Evolutionary conservation across 2,888 invertebrate species (phyloP).

Genomic region (Corythucha ciliata): DNA sequence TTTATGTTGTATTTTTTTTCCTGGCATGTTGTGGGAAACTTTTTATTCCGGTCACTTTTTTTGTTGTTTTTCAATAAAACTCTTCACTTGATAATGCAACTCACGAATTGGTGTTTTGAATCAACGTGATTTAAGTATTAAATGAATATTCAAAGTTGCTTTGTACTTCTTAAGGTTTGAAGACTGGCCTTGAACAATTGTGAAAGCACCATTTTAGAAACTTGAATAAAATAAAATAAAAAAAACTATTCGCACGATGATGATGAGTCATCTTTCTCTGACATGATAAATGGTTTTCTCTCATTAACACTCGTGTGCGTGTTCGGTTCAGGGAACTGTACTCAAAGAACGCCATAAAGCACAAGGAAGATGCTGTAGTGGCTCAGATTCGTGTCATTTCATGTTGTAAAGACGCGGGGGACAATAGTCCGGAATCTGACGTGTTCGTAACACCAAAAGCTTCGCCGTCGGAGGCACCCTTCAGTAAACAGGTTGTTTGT

Average conservation of each 20-base stretch:
- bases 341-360: constrained; percentile 45
- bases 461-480: constrained; percentile 42
- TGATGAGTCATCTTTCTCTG: background rate
- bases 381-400: constrained; percentile 43
- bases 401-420: constrained; percentile 36
- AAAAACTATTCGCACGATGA: background rate
- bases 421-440: constrained; percentile 43
- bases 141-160: too few relatives aligned
- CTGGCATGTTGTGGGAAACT: too few relatives aligned
- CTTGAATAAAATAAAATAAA: background rate
- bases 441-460: constrained; percentile 46
- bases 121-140: too few relatives aligned
- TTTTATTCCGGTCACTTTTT: too few relatives aligned
- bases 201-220: background rate
- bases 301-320: constrained; percentile 12
- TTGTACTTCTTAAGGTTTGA: background rate
- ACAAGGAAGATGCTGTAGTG: constrained; percentile 47
- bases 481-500: too few relatives aligned
- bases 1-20: too few relatives aligned
- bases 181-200: too few relatives aligned
- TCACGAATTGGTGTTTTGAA: too few relatives aligned
- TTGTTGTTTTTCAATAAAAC: too few relatives aligned
- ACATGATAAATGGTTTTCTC: background rate
- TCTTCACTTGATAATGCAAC: too few relatives aligned
- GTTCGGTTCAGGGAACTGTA: constrained; percentile 45